These are phyloP conservation scores for Thymallus thymallus DNA, from an alignment of 2,113 vertebrate species.

Conservation along the genomic window DNA sequence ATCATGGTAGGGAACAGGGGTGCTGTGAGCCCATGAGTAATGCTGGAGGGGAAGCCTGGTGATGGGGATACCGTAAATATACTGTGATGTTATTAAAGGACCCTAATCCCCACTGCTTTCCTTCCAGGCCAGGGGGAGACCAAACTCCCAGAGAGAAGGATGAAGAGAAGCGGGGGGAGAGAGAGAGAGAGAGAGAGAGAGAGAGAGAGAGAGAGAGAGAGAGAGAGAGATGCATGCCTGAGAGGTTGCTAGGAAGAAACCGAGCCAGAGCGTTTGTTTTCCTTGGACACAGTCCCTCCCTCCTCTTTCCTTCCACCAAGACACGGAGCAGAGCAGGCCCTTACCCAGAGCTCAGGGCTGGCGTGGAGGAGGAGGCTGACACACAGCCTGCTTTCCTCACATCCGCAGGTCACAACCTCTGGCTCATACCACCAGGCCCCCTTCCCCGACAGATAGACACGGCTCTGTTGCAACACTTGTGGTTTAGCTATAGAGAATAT, in stretches of 20 bases:
- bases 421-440: constrained; percentile 8
- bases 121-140: constrained; percentile 16
- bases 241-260: constrained; percentile 52
- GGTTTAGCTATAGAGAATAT: constrained; percentile 22
- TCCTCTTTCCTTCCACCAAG: constrained; percentile 50
- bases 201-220: constrained; percentile 30
- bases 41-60: constrained; percentile 26
- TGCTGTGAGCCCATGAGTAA: constrained; percentile 25
- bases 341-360: constrained; percentile 38
- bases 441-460: background rate
- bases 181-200: constrained; percentile 28
- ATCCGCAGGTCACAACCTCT: constrained; percentile 18
- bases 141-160: constrained; percentile 21
- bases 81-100: constrained; percentile 51
- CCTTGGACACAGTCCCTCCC: constrained; percentile 52
- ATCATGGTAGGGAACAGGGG: constrained; percentile 1
- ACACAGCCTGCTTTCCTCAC: constrained; percentile 37
- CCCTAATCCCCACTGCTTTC: constrained; percentile 44
- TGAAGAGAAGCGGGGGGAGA: background rate
- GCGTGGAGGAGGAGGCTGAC: constrained; percentile 23
- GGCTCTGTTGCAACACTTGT: constrained; percentile 36
- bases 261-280: constrained; percentile 61
- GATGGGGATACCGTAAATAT: constrained; percentile 33
- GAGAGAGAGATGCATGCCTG: constrained; percentile 54
- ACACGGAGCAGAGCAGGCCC: constrained; percentile 32